phyloP scores from a whole-genome alignment of 2,797 vertebrate genomes.

The Acanthurus leucopareius region DNA sequence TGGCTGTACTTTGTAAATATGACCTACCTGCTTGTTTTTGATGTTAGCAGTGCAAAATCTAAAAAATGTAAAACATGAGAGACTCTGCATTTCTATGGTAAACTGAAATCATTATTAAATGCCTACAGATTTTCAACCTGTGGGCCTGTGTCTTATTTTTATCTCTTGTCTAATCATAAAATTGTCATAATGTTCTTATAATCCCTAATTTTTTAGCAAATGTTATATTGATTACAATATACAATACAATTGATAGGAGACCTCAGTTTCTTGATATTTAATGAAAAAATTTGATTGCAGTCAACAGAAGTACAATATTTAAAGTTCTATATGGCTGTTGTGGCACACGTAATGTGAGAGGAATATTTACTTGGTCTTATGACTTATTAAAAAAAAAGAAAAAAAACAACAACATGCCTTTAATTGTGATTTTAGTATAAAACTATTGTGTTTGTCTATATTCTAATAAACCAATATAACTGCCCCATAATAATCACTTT shows the following conservation, averaged over 20 bases:
- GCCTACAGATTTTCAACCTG: neutral
- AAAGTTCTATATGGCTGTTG: neutral
- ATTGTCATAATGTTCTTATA: neutral
- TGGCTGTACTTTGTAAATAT: slow-evolving; percentile 39
- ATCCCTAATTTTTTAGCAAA: neutral
- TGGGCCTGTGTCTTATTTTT: neutral
- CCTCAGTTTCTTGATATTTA: neutral
- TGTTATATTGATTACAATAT: no score
- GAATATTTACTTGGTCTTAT: neutral
- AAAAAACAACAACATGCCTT: no score
- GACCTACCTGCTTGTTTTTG: slow-evolving; percentile 63
- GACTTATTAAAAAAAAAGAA: no score
- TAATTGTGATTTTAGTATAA: no score
- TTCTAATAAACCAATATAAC: no score
- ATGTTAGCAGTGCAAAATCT: slow-evolving; percentile 50
- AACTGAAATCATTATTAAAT: slow-evolving; percentile 15
- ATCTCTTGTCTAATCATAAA: neutral
- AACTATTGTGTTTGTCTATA: no score
- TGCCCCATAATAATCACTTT: no score
- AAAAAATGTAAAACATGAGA: slow-evolving; percentile 32
- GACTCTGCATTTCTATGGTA: slow-evolving; percentile 17
- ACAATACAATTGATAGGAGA: no score
- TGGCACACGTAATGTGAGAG: neutral
- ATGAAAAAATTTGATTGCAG: neutral
- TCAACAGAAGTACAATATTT: neutral